A percentile compares a stretch with the other conserved stretches of the same genome.
phyloP scores from a whole-genome alignment of 2,113 vertebrate species.

The Myotis yumanensis region DNA sequence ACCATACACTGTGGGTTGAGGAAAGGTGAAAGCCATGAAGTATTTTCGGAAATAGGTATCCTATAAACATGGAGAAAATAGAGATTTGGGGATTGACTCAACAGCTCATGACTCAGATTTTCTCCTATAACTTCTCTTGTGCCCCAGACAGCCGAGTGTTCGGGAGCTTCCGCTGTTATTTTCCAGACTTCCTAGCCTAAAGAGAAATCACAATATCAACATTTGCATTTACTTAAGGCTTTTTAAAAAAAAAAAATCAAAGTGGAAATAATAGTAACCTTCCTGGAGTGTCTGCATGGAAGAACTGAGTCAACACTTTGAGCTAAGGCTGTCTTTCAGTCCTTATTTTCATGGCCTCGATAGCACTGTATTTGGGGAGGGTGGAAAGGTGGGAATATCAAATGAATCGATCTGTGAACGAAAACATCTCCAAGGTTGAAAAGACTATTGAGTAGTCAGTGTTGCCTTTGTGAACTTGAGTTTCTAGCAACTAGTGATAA shows the following conservation, averaged over 20 bases:
- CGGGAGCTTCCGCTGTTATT: constrained; percentile 44
- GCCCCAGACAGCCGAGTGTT: not conserved
- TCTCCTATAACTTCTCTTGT: not conserved
- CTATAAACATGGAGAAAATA: constrained; percentile 34
- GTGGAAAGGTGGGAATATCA: not conserved
- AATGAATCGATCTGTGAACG: not conserved
- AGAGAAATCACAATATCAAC: constrained; percentile 64
- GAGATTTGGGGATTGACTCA: not conserved
- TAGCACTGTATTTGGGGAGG: not conserved
- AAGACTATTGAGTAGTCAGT: not conserved
- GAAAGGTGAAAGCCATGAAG: constrained; percentile 28
- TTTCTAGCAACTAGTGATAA: not conserved
- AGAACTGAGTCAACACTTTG: not conserved
- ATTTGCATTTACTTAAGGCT: constrained; percentile 68
- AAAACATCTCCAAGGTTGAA: not conserved
- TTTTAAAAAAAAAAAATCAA: constrained; percentile 37
- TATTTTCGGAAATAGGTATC: not conserved
- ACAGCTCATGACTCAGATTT: constrained; percentile 29
- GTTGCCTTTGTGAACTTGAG: not conserved
- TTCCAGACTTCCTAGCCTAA: constrained; percentile 64
- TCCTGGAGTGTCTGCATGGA: not conserved
- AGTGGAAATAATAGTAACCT: constrained; percentile 56
- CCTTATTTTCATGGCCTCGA: not conserved
- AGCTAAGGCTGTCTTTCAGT: not conserved
- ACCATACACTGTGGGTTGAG: not conserved